phyloP scores from a whole-genome alignment of 2,113 vertebrate species.

The Cottus gobio region DNA sequence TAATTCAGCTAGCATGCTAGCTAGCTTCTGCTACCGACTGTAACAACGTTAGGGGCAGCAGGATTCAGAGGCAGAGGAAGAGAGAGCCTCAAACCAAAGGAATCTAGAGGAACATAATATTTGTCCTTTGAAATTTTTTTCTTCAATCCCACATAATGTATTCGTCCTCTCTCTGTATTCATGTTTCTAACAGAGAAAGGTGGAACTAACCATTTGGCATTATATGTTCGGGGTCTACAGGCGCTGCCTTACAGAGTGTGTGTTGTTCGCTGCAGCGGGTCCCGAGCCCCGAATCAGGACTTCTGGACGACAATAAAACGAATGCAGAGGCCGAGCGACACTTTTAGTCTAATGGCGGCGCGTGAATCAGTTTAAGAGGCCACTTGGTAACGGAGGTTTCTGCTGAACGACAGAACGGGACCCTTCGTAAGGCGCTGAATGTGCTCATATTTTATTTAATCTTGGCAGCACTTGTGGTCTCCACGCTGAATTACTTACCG shows the following conservation, averaged over 20 bases:
- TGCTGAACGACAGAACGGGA: not conserved
- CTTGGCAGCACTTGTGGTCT: not conserved
- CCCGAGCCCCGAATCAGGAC: slow-evolving; percentile 9
- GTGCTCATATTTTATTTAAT: not conserved
- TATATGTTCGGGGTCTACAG: too few species aligned
- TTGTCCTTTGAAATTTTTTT: too few species aligned
- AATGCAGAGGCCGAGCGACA: not conserved
- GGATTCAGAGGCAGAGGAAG: too few species aligned
- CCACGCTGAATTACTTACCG: not conserved
- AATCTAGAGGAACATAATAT: too few species aligned
- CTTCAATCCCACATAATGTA: too few species aligned
- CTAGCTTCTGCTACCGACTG: too few species aligned
- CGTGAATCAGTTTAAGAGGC: not conserved
- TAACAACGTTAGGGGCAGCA: too few species aligned
- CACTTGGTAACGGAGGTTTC: not conserved
- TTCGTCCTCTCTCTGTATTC: too few species aligned
- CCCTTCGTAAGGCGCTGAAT: not conserved
- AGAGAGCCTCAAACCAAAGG: too few species aligned
- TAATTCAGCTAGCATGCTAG: too few species aligned
- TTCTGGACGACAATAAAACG: slow-evolving; percentile 12
- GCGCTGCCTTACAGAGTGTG: not conserved
- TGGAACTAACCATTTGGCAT: too few species aligned
- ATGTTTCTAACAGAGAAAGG: too few species aligned
- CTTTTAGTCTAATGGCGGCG: not conserved
- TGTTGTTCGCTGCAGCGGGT: slow-evolving; percentile 39